phyloP scores from a whole-genome alignment of 2,113 vertebrate genomes.

The Phalacrocorax aristotelis region DNA sequence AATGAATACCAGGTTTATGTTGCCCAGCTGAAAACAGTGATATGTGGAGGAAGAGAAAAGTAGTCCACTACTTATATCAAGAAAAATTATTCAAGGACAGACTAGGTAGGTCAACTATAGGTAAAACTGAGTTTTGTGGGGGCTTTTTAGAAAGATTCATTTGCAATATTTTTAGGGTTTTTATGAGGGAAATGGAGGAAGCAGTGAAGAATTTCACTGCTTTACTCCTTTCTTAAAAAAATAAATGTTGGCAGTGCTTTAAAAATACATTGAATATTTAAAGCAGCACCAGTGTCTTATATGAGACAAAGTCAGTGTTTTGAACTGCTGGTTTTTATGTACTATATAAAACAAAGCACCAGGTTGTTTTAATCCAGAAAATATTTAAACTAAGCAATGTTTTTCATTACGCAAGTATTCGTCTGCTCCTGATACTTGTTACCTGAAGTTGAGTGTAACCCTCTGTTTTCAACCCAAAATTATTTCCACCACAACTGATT shows the following conservation, averaged over 20 bases:
- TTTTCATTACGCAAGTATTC: neutral
- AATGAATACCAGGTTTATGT: neutral
- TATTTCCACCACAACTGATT: neutral
- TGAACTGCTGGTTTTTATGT: neutral
- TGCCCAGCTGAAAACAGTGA: neutral
- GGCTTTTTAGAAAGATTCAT: neutral
- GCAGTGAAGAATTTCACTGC: neutral
- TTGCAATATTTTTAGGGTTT: neutral
- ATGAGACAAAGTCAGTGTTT: neutral
- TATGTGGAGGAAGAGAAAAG: neutral
- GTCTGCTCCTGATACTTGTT: neutral
- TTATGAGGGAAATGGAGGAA: neutral
- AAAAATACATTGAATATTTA: neutral
- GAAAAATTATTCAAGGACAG: neutral
- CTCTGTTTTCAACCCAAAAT: conserved; percentile 11
- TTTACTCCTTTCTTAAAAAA: neutral
- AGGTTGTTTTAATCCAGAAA: neutral
- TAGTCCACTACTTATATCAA: neutral
- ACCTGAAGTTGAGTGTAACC: conserved; percentile 10
- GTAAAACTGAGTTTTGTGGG: neutral
- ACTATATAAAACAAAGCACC: neutral
- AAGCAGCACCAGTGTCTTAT: neutral
- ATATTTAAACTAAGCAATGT: conserved; percentile 11
- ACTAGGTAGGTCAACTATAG: neutral
- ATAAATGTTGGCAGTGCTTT: neutral